These are phyloP conservation scores for Lymantria dispar DNA, from an alignment of 2,888 invertebrate genomes.

Conservation along the genomic window DNA sequence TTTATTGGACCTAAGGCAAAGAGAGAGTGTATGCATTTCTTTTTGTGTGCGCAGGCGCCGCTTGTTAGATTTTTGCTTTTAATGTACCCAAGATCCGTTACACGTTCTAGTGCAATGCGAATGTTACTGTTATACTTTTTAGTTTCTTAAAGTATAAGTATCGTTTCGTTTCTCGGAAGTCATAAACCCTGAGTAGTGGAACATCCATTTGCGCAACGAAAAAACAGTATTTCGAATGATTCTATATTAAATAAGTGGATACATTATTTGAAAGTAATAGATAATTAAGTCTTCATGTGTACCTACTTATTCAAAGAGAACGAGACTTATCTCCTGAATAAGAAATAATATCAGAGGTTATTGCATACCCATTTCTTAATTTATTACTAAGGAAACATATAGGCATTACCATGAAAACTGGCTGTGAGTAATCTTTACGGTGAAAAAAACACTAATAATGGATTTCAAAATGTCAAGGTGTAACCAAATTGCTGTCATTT, in stretches of 20 bases:
- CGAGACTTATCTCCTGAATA: no score
- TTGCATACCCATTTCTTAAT: no score
- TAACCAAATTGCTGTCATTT: slow-evolving; percentile 44
- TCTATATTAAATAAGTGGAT: neutral
- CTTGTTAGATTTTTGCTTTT: slow-evolving; percentile 36
- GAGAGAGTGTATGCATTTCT: slow-evolving; percentile 47
- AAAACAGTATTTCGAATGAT: neutral
- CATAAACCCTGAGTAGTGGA: slow-evolving; percentile 1
- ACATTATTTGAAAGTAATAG: no score
- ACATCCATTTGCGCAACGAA: neutral
- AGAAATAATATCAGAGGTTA: no score
- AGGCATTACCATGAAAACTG: neutral
- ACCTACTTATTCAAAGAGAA: no score
- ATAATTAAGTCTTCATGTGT: no score
- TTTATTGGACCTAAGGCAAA: slow-evolving; percentile 43
- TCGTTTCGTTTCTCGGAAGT: slow-evolving; percentile 2
- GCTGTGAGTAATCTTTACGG: slow-evolving; percentile 10
- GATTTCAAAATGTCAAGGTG: slow-evolving; percentile 47
- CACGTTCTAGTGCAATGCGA: slow-evolving; percentile 16
- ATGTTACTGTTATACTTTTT: slow-evolving; percentile 15
- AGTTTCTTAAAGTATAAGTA: slow-evolving; percentile 3
- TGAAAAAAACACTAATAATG: slow-evolving; percentile 22
- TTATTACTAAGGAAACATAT: neutral
- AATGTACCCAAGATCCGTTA: slow-evolving; percentile 29
- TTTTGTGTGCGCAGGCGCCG: slow-evolving; percentile 46